Base-by-base conservation (phyloP, 2,888 invertebrate genomes). In the Acronicta aceris region DNA sequence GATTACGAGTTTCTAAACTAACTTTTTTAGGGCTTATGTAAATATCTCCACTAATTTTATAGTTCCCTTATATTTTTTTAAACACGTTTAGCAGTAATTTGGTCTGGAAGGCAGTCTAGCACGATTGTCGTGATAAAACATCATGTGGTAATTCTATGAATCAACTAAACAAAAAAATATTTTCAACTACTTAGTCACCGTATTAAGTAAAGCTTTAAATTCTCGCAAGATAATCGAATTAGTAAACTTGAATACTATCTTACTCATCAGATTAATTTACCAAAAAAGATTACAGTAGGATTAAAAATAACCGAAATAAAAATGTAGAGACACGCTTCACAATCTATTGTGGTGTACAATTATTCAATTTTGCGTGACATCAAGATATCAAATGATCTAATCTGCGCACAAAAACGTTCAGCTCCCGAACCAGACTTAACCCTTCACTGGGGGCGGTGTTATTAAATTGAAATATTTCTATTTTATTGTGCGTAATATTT, bases 401-500 rank as follows among this genome's bases (percentile, higher is more conserved):
- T 93, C 92, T 89, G 78, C 64, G 76, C 83, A 89, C 85, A 91
- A 91, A 33, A 89, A 71, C 81, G 78, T 79, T 81, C 85, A 82
- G 86, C 82, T 78, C 79, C 78, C 79, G 83, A 71, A 83, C 82
- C 86, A 87, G 85, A 88, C 83, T 88, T 74, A 92, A 93, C 94
- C 94, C 93, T 93, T 93, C 78, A 81, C 82, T 71, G 87, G 81
- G 89, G 90, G 90, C 87, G 93, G 89, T 73, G 86, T 87, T 90
- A 89, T 91, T 90, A 92, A 93, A 93, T 92, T 94, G 94, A 94
- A 93, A 94, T 94, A 94, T 94, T 94, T 91, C 85, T 88, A 90
- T 94, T 94, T 94, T 93, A 94, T 93, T 91, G 88, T 92, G 82
- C 88, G 91, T 94, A 93, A 94, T 94, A 94, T 94, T 94, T 94